Base-by-base conservation (phyloP, 2,888 invertebrate species). In the Drosophila melanocephala region DNA sequence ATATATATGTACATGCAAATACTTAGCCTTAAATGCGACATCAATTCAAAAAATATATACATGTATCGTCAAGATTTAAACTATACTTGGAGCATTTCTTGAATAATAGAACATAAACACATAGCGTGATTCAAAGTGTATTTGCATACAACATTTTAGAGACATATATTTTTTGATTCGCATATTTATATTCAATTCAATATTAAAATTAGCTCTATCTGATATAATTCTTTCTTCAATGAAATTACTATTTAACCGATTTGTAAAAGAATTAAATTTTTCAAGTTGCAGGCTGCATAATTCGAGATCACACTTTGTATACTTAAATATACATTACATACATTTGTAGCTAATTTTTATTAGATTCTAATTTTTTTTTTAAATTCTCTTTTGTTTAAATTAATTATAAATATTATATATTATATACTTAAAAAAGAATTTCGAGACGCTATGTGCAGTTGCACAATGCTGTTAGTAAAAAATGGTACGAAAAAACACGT, bases 271-370 rank as follows among this genome's bases (percentile, higher is more conserved):
- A 22, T 16, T 22, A 47, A 7, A 22, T 22, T 47, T 47, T 7
- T 16, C 14, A 47, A 47, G 47, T 47, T 47, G 22, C 47, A 47
- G 47, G 47, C 47, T 16, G 47, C 47, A 47, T 47, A 22, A 47
- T 5, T 22, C 47, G 47, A 47, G 16, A 10, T 22, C 47, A 47
- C 47, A 26, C 22, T 9, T 26, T 26, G 16, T 22, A 16, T 26
- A 47, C 47, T 26, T 47, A 47, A 47, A 22, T 47, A 47, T 5
- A 22, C 47, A 47, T 22, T 16, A 47, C 47, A 47, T 47, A 26
- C 16, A 26, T 16, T 16, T 47, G 16, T 47, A 47, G 47, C 4
- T 47, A 22, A 22, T 22, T 47, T 47, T 47, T 47, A 47, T 16
- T 47, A 47, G 47, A 26, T 7, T 26, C 14, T 16, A 47, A 22